Percentiles rank a stretch among this genome's conserved stretches.
Evolutionary conservation across 2,113 vertebrate species (phyloP).

Genomic region (Percopsis transmontana): DNA sequence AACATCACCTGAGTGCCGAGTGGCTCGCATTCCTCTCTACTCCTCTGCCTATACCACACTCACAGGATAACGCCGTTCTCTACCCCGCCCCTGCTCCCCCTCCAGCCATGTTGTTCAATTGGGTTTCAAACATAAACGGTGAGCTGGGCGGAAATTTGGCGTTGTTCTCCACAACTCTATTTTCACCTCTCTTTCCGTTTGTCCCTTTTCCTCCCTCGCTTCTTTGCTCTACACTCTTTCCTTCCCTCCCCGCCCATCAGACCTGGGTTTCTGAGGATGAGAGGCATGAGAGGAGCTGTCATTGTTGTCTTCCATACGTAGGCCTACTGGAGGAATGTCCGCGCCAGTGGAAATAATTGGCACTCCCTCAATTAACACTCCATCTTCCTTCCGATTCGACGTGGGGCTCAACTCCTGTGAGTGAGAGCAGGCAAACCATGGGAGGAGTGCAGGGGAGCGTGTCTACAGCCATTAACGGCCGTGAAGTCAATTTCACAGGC

Average conservation of each 20-base stretch:
- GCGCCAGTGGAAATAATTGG: slow-evolving; percentile 58
- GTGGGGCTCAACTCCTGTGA: slow-evolving; percentile 47
- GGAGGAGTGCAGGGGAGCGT: slow-evolving; percentile 33
- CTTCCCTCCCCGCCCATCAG: not conserved
- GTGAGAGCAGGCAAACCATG: slow-evolving; percentile 44
- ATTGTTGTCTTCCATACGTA: slow-evolving; percentile 28
- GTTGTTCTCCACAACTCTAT: too few species aligned
- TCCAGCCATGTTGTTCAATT: too few species aligned
- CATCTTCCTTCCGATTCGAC: slow-evolving; percentile 57
- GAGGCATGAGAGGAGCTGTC: slow-evolving; percentile 23
- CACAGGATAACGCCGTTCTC: too few species aligned
- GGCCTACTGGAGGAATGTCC: slow-evolving; percentile 48
- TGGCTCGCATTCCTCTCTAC: too few species aligned
- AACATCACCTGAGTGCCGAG: too few species aligned
- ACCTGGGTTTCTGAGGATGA: slow-evolving; percentile 35
- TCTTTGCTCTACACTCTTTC: not conserved
- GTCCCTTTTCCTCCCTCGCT: not conserved
- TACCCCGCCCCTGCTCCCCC: too few species aligned
- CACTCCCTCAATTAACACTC: slow-evolving; percentile 65
- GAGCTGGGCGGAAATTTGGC: too few species aligned
- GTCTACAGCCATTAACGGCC: slow-evolving; percentile 54
- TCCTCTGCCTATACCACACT: too few species aligned
- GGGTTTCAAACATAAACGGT: too few species aligned
- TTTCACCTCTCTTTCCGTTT: not conserved
- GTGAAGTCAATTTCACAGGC: slow-evolving; percentile 59